Base-by-base conservation (phyloP, 2,888 invertebrate genomes). In the Drosophila siamana region DNA sequence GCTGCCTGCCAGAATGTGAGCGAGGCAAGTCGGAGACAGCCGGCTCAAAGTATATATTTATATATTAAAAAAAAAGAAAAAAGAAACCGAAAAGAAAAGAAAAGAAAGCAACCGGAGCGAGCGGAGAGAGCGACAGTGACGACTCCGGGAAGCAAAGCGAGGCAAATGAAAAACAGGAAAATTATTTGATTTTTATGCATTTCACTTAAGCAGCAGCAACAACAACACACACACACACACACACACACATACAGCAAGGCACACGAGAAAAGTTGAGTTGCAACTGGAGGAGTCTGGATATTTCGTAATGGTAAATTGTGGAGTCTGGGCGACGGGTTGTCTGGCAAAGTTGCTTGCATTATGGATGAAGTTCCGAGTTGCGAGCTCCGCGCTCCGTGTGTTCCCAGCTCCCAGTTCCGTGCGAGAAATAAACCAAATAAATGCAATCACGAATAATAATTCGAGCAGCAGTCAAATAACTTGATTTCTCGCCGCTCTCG, bases 171-270 rank as follows among this genome's bases (percentile, higher is more conserved):
- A 88, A 82, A 73, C 88, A 86, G 86, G 78, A 88, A 85, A 88
- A 88, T 88, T 88, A 86, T 85, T 88, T 85, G 86, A 85, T 85
- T 85, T 85, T 85, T 86, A 85, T 83, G 85, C 88, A 86, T 85
- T 84, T 86, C 81, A 79, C 84, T 85, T 88, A 86, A 69, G 80
- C 68, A 82, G 67, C 75, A 84, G 33, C 33, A 33, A 19, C 1
- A 19, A 19, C n/a, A n/a, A n/a, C n/a, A n/a, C n/a, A n/a, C n/a
- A n/a, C n/a, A n/a, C n/a, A n/a, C n/a, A n/a, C n/a, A n/a, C n/a
- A n/a, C n/a, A n/a, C n/a, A n/a, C n/a, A n/a, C n/a, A n/a, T n/a
- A n/a, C n/a, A n/a, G n/a, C n/a, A n/a, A 3, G 19, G 19, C 19
- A 19, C 19, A 19, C 1, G 11, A 24, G 16, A n/a, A 7, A 5